Evolutionary conservation across 2,888 invertebrate species (phyloP), one percentile per base, ranked within the genome.

Genomic region (Resseliella maxima): DNA sequence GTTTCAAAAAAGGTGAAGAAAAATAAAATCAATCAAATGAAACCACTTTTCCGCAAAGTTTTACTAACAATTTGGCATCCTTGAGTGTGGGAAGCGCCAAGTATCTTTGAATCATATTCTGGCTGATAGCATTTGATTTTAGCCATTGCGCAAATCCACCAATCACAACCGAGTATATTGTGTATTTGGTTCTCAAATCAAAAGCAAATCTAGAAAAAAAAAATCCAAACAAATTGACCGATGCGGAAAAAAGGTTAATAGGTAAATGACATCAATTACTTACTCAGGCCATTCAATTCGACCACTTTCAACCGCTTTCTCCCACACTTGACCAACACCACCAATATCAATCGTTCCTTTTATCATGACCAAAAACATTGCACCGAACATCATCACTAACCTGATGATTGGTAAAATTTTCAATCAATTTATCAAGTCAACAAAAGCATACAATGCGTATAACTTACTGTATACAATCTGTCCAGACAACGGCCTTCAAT

Each of bases 61-160:
- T 38, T 21, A 35, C 85, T 88, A 90, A 94, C 94, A 92, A 92
- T 90, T 91, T 92, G 0, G 94, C 95, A 86, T 93, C 92, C 87
- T 91, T 91, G 12, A 95, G 90, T n/a, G 93, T 93, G 0, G 94
- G 93, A 86, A 96, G 90, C 21, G 95, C 93, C 81, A 96, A 90
- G 89, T 95, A 95, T 86, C 96, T 92, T 89, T 96, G 96, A 88
- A 96, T 94, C 95, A 96, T 95, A 50, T 95, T 94, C 90, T 96
- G 96, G 90, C 95, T 95, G 1, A 95, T 94, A 36, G 94, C 94
- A 88, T 95, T 94, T 88, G 93, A 93, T 86, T 95, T 94, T 5
- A 95, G 91, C 95, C 95, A 95, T 88, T 94, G 94, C 86, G 95
- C 92, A 85, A 93, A 93, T 1, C 95, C 94, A 1, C 96, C 96